Conservation (phyloP, 37 sponge, comb jelly and placozoan species). For the Crambe crambe region DNA sequence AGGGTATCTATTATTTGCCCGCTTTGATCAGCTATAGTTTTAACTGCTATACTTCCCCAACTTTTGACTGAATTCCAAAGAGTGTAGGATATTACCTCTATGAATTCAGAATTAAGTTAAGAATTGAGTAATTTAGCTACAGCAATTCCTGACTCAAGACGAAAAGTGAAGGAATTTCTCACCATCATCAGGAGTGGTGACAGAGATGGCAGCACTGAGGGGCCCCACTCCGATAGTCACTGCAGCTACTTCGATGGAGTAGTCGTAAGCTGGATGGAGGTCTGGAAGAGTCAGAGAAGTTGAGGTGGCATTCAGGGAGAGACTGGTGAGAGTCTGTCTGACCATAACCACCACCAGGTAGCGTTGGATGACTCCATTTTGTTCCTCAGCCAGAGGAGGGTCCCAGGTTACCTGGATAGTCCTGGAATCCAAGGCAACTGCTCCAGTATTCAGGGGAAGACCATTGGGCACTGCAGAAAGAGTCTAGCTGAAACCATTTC, state of each 20-base stretch:
- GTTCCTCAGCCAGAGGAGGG: slow-evolving; percentile 14
- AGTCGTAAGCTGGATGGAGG: slow-evolving; percentile 29
- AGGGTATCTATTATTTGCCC: no score
- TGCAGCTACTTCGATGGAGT: slow-evolving; percentile 28
- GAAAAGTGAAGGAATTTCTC: no score
- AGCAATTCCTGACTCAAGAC: no score
- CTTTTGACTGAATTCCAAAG: no score
- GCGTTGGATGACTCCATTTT: slow-evolving; percentile 45
- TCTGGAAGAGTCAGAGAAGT: not conserved
- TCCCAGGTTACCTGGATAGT: no score
- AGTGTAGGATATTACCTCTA: no score
- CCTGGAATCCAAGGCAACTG: no score
- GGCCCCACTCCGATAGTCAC: slow-evolving; percentile 30
- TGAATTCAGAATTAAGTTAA: no score
- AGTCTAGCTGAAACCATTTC: no score
- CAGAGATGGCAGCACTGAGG: not conserved
- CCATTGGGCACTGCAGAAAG: slow-evolving; percentile 12
- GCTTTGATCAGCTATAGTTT: no score
- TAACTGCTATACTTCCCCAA: no score
- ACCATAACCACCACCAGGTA: slow-evolving; percentile 15
- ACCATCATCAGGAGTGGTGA: slow-evolving; percentile 9
- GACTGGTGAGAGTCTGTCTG: not conserved
- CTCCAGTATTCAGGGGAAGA: slow-evolving; percentile 5
- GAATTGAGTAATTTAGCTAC: no score
- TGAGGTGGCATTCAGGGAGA: not conserved